Evolutionary conservation across 2,113 vertebrate genomes (phyloP).

Genomic region (Bujurquina vittata): DNA sequence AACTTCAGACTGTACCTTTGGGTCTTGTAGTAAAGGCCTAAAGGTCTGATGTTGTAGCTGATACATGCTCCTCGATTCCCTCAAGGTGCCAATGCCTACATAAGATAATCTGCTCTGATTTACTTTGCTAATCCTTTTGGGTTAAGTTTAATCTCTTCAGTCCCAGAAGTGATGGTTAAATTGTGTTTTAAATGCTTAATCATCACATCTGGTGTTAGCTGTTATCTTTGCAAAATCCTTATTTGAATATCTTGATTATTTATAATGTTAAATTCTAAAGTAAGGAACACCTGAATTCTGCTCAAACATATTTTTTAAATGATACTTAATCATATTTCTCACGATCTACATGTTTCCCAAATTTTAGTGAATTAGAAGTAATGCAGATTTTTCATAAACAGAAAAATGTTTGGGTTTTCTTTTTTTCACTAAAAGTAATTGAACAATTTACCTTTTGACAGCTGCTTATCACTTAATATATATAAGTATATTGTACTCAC

Average conservation of each 20-base stretch:
- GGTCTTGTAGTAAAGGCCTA: not conserved
- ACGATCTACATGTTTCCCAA: not conserved
- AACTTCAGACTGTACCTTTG: not conserved
- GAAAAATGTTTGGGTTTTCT: too few species aligned
- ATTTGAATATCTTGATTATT: too few species aligned
- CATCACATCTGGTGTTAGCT: not conserved
- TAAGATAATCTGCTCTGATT: not conserved
- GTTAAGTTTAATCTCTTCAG: not conserved
- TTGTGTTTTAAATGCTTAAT: not conserved
- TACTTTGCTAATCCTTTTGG: not conserved
- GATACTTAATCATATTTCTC: not conserved
- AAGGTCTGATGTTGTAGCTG: not conserved
- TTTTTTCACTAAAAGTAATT: too few species aligned
- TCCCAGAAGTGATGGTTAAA: accelerated
- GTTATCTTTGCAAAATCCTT: not conserved
- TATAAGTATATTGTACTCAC: not conserved
- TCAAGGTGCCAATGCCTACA: not conserved
- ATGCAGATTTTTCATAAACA: too few species aligned
- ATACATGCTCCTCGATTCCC: not conserved
- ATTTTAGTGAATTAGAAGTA: not conserved
- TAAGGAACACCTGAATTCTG: not conserved
- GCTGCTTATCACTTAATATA: not conserved
- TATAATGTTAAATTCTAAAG: too few species aligned
- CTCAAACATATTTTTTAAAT: not conserved
- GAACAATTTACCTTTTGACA: accelerated